A percentile compares a stretch with the other conserved stretches of the same genome.
These are phyloP conservation scores for Argentina silus DNA, from an alignment of 2,797 vertebrate genomes.

Conservation along the genomic window DNA sequence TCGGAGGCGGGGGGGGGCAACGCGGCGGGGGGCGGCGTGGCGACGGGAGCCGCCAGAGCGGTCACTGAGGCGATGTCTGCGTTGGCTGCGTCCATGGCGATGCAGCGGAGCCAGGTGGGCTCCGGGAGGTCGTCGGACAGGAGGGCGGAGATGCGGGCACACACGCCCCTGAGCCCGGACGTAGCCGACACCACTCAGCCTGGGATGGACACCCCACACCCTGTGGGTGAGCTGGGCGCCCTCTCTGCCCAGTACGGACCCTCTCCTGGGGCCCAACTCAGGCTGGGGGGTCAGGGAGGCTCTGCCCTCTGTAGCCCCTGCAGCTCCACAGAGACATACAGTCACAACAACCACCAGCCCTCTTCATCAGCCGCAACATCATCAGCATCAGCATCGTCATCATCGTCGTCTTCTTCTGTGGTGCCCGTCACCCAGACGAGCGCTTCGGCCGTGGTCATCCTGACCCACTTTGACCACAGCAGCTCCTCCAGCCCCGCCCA, in stretches of 20 bases:
- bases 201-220: constrained; percentile 80
- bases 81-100: constrained; percentile 35
- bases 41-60: constrained; percentile 29
- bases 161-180: constrained; percentile 71
- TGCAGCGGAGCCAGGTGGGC: constrained; percentile 49
- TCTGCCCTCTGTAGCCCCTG: constrained; percentile 85
- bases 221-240: constrained; percentile 45
- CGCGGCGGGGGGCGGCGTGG: constrained; percentile 33
- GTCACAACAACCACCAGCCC: constrained; percentile 71
- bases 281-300: constrained; percentile 37
- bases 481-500: constrained; percentile 39
- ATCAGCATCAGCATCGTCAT: constrained; percentile 40
- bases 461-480: constrained; percentile 49
- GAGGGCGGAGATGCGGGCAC: constrained; percentile 58
- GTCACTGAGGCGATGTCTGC: constrained; percentile 15
- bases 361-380: constrained; percentile 26
- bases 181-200: constrained; percentile 92
- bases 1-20: constrained; percentile 25
- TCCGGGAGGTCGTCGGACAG: constrained; percentile 58
- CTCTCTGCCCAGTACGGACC: constrained; percentile 32
- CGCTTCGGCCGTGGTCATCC: constrained; percentile 39
- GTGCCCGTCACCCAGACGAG: constrained; percentile 54
- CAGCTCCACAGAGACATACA: constrained; percentile 85
- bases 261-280: constrained; percentile 33
- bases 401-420: constrained; percentile 60